phyloP scores from a whole-genome alignment of 2,113 vertebrate genomes.

The Oncorhynchus masou region DNA sequence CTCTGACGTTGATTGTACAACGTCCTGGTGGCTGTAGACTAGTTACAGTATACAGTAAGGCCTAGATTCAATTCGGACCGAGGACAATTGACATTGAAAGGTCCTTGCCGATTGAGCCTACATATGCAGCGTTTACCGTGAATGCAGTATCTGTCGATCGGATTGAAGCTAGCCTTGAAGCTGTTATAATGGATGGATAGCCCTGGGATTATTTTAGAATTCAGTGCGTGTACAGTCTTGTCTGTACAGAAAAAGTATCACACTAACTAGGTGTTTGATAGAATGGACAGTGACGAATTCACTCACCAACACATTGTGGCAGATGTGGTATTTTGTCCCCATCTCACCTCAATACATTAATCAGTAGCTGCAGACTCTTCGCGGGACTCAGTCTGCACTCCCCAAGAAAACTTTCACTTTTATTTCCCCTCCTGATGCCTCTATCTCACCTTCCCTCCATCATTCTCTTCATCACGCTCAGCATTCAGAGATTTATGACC shows the following conservation, averaged over 20 bases:
- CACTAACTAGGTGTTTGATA: too few species aligned
- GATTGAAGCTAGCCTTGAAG: too few species aligned
- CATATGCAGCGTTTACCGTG: too few species aligned
- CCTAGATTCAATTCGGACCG: too few species aligned
- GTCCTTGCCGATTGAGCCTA: too few species aligned
- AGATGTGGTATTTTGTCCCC: constrained; percentile 34
- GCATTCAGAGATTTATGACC: constrained; percentile 56
- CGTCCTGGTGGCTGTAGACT: not conserved
- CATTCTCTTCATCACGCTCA: constrained; percentile 36
- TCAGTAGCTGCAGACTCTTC: constrained; percentile 4
- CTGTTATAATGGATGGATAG: too few species aligned
- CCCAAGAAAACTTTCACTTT: constrained; percentile 36
- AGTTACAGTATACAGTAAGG: too few species aligned
- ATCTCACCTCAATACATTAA: constrained; percentile 29
- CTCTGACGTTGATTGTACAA: not conserved
- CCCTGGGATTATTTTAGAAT: too few species aligned
- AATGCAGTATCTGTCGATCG: too few species aligned
- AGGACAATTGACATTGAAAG: too few species aligned
- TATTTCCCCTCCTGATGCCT: not conserved
- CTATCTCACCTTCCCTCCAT: constrained; percentile 11
- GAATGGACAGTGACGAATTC: not conserved
- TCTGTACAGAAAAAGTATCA: too few species aligned
- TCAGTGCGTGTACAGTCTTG: too few species aligned
- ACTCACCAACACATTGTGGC: constrained; percentile 19
- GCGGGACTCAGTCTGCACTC: constrained; percentile 18